phyloP scores from a whole-genome alignment of 2,113 vertebrate species.

The Corydoras maculifer region DNA sequence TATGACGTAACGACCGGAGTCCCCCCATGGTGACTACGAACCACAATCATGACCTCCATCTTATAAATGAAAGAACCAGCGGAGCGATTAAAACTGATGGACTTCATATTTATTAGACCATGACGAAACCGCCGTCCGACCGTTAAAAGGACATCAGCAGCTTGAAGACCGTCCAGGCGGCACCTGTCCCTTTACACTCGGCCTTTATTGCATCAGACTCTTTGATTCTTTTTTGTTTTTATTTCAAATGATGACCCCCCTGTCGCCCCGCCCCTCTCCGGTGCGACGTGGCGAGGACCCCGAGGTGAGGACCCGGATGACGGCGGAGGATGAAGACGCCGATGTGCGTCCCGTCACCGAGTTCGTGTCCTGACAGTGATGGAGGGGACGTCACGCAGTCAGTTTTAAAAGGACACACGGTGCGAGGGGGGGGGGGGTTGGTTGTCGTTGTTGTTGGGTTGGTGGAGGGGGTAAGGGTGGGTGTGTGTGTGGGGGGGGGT shows the following conservation, averaged over 20 bases:
- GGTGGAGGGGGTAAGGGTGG: background rate
- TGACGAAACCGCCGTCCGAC: constrained; percentile 36
- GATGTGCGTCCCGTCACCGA: background rate
- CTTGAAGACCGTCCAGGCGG: constrained; percentile 10
- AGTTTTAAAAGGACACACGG: background rate
- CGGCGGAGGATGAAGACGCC: too few species aligned
- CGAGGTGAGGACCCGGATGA: background rate
- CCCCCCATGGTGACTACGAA: too few species aligned
- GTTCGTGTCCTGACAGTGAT: background rate
- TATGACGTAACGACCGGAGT: too few species aligned
- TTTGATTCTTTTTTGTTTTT: background rate
- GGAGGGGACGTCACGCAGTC: background rate
- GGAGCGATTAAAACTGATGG: constrained; percentile 23
- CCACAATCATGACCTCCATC: too few species aligned
- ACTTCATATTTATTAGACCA: constrained; percentile 38
- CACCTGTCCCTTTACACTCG: background rate
- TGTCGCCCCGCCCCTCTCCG: background rate
- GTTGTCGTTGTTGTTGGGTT: background rate
- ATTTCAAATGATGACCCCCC: background rate
- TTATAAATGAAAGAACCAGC: background rate
- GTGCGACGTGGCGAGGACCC: too few species aligned
- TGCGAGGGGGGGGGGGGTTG: background rate
- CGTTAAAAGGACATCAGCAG: constrained; percentile 38
- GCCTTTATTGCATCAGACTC: constrained; percentile 23
- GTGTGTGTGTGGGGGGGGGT: background rate